Evolutionary conservation across 2,113 vertebrate species (phyloP).

Genomic region (Clinocottus analis): DNA sequence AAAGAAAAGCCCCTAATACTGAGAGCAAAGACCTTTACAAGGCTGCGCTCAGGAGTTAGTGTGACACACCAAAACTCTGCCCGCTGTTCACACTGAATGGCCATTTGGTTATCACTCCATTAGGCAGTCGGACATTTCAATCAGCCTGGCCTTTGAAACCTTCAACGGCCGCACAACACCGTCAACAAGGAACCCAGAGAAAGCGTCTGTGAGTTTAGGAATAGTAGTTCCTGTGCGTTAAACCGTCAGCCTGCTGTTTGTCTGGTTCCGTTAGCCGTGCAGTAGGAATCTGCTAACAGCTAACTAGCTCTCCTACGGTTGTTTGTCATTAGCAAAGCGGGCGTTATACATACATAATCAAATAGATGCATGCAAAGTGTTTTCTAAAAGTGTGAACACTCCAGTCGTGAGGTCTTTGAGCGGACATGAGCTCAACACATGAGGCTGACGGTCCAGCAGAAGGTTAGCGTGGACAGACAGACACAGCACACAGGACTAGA

Average conservation of each 20-base stretch:
- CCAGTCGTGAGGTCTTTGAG: no score
- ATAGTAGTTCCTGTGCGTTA: not conserved
- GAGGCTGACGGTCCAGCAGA: no score
- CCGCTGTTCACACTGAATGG: slow-evolving; percentile 32
- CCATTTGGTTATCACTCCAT: slow-evolving; percentile 45
- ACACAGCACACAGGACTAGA: no score
- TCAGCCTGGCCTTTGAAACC: slow-evolving; percentile 8
- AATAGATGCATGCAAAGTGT: no score
- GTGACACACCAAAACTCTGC: slow-evolving; percentile 26
- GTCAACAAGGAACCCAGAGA: not conserved
- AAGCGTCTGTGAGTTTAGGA: not conserved
- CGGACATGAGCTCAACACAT: no score
- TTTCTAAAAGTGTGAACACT: no score
- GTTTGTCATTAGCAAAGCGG: no score
- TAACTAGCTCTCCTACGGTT: no score
- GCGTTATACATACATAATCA: no score
- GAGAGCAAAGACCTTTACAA: slow-evolving; percentile 61
- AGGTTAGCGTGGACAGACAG: no score
- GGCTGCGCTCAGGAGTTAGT: slow-evolving; percentile 47
- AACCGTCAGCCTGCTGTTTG: not conserved
- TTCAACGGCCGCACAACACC: not conserved
- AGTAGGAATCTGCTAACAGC: no score
- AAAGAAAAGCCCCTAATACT: slow-evolving; percentile 62
- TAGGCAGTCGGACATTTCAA: slow-evolving; percentile 14
- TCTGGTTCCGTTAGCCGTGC: no score